A percentile compares a stretch with the other conserved stretches of the same genome.
These are phyloP conservation scores for Chiridota heheva DNA, from an alignment of 35 echinoderm and acorn worm species.

Conservation along the genomic window DNA sequence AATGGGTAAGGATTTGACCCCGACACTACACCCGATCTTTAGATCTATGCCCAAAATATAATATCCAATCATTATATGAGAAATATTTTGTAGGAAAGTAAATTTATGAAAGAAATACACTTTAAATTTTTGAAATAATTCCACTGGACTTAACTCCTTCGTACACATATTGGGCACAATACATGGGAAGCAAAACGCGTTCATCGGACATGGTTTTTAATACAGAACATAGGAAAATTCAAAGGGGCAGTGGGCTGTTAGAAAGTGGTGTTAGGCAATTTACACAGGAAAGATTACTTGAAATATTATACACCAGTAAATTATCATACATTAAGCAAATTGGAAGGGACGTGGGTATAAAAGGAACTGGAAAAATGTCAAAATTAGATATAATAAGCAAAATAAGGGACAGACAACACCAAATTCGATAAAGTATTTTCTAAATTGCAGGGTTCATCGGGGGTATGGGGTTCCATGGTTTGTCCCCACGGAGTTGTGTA, in stretches of 20 bases:
- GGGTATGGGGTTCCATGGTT: background rate
- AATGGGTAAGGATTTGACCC: too few species aligned
- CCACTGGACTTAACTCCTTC: conserved; percentile 3
- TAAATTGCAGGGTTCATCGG: background rate
- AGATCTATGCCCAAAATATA: too few species aligned
- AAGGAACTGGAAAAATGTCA: too few species aligned
- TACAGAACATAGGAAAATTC: conserved; percentile 8
- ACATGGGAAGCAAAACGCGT: background rate
- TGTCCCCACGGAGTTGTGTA: conserved; percentile 53
- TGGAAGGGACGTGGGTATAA: background rate
- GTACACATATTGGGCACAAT: conserved; percentile 10
- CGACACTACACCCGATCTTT: too few species aligned
- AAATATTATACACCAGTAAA: background rate
- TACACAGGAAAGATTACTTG: background rate
- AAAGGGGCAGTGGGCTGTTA: background rate
- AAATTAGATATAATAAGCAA: background rate
- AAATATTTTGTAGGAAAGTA: too few species aligned
- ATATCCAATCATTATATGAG: too few species aligned
- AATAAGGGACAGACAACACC: background rate
- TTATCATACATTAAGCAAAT: background rate
- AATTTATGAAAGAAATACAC: too few species aligned
- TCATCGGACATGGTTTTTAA: background rate
- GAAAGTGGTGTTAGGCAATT: background rate
- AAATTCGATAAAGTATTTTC: background rate
- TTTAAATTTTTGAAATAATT: too few species aligned